A percentile compares a stretch with the other conserved stretches of the same genome.
Conservation (phyloP, 2,797 vertebrate genomes). For the Myotis pilosus region DNA sequence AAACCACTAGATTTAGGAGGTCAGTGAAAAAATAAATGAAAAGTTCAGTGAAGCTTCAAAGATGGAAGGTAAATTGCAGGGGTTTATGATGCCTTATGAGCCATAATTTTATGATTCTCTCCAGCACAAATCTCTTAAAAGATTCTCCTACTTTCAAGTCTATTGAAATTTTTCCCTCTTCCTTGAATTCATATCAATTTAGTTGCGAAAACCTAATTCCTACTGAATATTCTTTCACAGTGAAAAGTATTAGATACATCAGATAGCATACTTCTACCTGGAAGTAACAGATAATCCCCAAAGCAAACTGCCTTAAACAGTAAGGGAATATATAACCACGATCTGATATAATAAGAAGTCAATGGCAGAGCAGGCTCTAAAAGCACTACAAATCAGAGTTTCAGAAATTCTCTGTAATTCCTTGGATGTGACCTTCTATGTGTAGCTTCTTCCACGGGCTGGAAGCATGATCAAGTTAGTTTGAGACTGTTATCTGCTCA, state of each 20-base stretch:
- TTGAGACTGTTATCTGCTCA: background rate
- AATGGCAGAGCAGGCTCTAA: background rate
- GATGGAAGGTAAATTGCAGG: background rate
- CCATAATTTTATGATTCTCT: background rate
- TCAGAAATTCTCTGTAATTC: background rate
- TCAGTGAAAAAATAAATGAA: background rate
- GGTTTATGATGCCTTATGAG: background rate
- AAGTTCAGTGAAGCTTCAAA: background rate
- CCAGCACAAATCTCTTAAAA: background rate
- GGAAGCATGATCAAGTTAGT: background rate
- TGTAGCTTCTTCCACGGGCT: background rate
- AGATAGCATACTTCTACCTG: background rate
- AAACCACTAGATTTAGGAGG: background rate
- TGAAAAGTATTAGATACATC: background rate
- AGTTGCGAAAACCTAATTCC: conserved; percentile 6
- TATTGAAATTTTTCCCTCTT: background rate
- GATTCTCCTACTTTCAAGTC: background rate
- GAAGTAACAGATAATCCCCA: conserved; percentile 40
- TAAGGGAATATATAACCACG: background rate
- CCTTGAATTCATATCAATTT: background rate
- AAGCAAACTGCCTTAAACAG: background rate
- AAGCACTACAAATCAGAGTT: background rate
- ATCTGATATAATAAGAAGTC: background rate
- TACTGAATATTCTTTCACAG: background rate
- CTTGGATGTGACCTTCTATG: background rate